Conservation (phyloP, 2,113 vertebrate genomes). For the Takifugu flavidus region DNA sequence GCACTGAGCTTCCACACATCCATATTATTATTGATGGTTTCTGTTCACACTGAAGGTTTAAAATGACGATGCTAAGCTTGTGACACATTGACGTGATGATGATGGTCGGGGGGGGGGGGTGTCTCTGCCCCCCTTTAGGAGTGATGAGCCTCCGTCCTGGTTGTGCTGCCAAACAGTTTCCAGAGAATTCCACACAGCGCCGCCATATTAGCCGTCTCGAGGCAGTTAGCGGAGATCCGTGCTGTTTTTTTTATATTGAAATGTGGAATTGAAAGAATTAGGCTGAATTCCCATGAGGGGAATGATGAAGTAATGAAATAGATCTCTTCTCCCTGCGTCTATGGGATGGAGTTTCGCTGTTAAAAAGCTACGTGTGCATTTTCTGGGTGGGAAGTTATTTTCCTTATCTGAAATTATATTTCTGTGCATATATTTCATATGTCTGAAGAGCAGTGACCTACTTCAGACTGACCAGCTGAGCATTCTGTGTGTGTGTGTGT, state of each 20-base stretch:
- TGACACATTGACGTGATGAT: too few relatives aligned
- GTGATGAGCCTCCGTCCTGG: too few relatives aligned
- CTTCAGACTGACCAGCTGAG: conserved; percentile 38
- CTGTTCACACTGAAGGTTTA: too few relatives aligned
- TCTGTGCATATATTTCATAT: conserved; percentile 3
- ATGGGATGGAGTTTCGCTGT: not conserved
- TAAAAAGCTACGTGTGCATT: conserved; percentile 11
- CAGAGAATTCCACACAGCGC: too few relatives aligned
- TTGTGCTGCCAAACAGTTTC: too few relatives aligned
- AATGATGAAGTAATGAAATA: not conserved
- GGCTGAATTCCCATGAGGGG: not conserved
- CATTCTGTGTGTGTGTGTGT: conserved; percentile 9
- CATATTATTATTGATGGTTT: too few relatives aligned
- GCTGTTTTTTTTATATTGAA: not conserved
- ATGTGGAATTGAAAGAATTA: conserved; percentile 1
- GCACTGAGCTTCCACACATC: conserved; percentile 1
- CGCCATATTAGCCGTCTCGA: not conserved
- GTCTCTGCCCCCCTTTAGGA: too few relatives aligned
- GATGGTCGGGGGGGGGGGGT: too few relatives aligned
- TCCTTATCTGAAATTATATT: conserved; percentile 33
- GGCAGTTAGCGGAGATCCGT: not conserved
- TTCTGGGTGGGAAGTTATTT: conserved; percentile 14
- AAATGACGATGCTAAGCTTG: too few relatives aligned
- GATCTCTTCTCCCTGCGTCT: not conserved
- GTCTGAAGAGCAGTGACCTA: conserved; percentile 39